These are phyloP conservation scores for Monomorium pharaonis DNA, from an alignment of 1,140 invertebrate species.

Conservation along the genomic window DNA sequence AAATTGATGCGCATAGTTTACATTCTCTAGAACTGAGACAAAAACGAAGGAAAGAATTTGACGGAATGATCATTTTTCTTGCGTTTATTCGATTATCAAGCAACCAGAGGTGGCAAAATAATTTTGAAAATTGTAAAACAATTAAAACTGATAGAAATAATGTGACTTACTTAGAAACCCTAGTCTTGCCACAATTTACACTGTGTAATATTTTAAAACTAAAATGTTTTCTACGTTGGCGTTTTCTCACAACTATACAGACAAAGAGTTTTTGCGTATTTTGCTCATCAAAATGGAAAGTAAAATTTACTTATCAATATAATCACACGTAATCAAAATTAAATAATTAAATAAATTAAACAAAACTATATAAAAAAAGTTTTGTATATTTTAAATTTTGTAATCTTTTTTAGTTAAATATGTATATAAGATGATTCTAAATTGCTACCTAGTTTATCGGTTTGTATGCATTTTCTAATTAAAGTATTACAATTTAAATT, in stretches of 20 bases:
- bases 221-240: background rate
- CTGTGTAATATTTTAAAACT: background rate
- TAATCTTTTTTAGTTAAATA: background rate
- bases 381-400: background rate
- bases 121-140: background rate
- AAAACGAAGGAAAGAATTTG: background rate
- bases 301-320: background rate
- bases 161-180: background rate
- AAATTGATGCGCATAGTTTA: background rate
- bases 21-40: background rate
- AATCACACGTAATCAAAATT: background rate
- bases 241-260: background rate
- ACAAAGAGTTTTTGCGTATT: background rate
- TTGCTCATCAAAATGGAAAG: background rate
- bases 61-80: background rate
- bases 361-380: background rate
- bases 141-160: slow-evolving; percentile 1
- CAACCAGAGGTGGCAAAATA: background rate
- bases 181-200: background rate
- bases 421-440: background rate
- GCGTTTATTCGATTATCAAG: background rate
- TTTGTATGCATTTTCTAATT: too few species aligned
- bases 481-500: too few species aligned
- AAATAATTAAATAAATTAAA: background rate
- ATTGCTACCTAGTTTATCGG: background rate